Conservation (phyloP, 1,140 invertebrate genomes). For the Stegodyphus dumicola region DNA sequence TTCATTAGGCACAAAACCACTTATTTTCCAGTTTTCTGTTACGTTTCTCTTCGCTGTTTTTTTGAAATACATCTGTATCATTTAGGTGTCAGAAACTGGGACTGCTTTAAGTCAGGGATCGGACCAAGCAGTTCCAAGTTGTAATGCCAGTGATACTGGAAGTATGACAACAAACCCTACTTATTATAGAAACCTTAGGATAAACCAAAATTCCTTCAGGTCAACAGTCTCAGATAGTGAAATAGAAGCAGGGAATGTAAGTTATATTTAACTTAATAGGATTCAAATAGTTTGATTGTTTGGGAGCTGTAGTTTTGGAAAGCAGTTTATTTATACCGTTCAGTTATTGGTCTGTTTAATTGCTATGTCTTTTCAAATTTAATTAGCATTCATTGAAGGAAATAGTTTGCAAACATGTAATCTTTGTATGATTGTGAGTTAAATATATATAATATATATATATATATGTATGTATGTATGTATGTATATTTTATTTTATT, state of each 20-base stretch:
- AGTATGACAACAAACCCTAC: slow-evolving; percentile 85
- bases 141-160: slow-evolving; percentile 76
- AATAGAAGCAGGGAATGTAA: slow-evolving; percentile 85
- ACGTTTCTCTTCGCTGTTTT: neutral
- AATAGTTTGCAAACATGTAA: too few relatives aligned
- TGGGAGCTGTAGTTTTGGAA: too few relatives aligned
- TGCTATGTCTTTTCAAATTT: too few relatives aligned
- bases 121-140: slow-evolving; percentile 67
- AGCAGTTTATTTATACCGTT: too few relatives aligned
- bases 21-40: too few relatives aligned
- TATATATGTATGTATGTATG: too few relatives aligned
- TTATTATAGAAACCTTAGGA: slow-evolving; percentile 70
- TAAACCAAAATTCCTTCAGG: slow-evolving; percentile 76
- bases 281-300: too few relatives aligned
- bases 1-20: neutral
- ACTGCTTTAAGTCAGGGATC: slow-evolving; percentile 63
- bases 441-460: too few relatives aligned
- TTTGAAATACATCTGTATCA: slow-evolving; percentile 19
- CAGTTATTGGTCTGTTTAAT: too few relatives aligned
- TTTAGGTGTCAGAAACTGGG: slow-evolving; percentile 61
- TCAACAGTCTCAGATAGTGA: slow-evolving; percentile 94
- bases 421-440: too few relatives aligned
- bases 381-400: too few relatives aligned
- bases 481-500: too few relatives aligned
- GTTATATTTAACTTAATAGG: slow-evolving; percentile 67